phyloP scores from a whole-genome alignment of 1,140 invertebrate species.

The Euglossa dilemma region DNA sequence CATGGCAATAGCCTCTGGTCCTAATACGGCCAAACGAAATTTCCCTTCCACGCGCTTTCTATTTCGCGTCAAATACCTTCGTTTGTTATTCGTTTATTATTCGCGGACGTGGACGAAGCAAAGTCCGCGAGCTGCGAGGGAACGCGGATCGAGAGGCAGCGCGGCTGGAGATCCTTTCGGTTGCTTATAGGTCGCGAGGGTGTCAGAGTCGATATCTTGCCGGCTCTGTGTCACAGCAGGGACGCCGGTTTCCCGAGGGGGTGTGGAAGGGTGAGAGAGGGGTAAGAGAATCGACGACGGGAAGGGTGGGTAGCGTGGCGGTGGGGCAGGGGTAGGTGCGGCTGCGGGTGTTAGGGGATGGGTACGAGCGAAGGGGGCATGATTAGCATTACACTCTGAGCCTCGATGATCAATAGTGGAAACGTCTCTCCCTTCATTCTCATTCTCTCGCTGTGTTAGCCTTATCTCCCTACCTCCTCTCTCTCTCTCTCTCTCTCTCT shows the following conservation, averaged over 20 bases:
- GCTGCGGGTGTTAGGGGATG: constrained; percentile 66
- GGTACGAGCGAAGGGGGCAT: constrained; percentile 77
- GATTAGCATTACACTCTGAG: constrained; percentile 83
- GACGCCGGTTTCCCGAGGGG: constrained; percentile 48
- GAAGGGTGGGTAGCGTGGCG: constrained; percentile 56
- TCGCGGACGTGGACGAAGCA: background rate
- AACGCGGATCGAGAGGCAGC: constrained; percentile 22
- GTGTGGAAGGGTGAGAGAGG: constrained; percentile 52
- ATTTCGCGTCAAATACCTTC: too few relatives aligned
- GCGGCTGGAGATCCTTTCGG: constrained; percentile 31
- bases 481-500: constrained; percentile 57
- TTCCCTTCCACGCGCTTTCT: too few relatives aligned
- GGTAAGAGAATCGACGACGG: constrained; percentile 64
- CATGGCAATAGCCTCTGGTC: too few relatives aligned
- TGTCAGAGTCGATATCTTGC: constrained; percentile 81
- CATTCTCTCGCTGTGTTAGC: constrained; percentile 80
- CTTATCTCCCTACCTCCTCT: constrained; percentile 77
- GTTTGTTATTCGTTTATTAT: too few relatives aligned
- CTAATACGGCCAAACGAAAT: too few relatives aligned
- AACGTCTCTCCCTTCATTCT: constrained; percentile 82
- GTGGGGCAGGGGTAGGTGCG: constrained; percentile 70
- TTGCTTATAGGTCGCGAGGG: constrained; percentile 70
- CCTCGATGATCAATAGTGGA: constrained; percentile 83
- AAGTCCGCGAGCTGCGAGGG: constrained; percentile 22
- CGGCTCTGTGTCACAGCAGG: constrained; percentile 77